Base-by-base conservation (phyloP, 1,140 invertebrate genomes). In the Trachymyrmex septentrionalis region DNA sequence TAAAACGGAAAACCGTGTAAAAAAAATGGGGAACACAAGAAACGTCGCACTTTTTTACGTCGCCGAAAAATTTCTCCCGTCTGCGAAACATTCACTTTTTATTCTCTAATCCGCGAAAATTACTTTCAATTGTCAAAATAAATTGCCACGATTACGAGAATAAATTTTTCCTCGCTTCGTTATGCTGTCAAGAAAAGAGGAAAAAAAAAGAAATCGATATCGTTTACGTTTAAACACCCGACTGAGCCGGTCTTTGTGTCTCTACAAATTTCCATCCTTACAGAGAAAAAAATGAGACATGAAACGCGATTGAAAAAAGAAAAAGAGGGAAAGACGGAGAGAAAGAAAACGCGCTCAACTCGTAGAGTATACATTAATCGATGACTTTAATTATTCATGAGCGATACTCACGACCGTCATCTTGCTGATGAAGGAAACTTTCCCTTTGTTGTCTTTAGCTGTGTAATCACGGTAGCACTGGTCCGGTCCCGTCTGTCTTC, bases 341-440 rank as follows among this genome's bases (percentile, higher is more conserved):
- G 9, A 44, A 38, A 44, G 3, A 53, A 27, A 48, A 6, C 14
- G 6, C 5, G 21, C 9, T 48, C 6, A 12, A 44, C 38, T 10
- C 2, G 14, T 21, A 16, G 10, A 24, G 19, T 12, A 19, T 6
- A 16, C 1, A 72, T 14, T 27, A 3, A 0, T 53, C 0, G 2
- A 53, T 14, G 21, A 24, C 3, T 63, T 6, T 6, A 19, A 10
- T 21, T 2, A 67, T 21, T 59, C 5, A 3, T 72, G n/a, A 53
- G 21, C 48, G 4, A 72, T 72, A 86, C 88, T 90, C 75, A 90
- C 88, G 16, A 72, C 84, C 16, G 73, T 72, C 85, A 87, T 90
- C 6, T 48, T 27, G 48, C 19, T 19, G 81, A 24, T 3, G 19
- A 64, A 14, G n/a, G 7, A 9, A 53, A n/a, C 4, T 69, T n/a